Evolutionary conservation across 2,113 vertebrate species (phyloP).

Genomic region (Origma solitaria): DNA sequence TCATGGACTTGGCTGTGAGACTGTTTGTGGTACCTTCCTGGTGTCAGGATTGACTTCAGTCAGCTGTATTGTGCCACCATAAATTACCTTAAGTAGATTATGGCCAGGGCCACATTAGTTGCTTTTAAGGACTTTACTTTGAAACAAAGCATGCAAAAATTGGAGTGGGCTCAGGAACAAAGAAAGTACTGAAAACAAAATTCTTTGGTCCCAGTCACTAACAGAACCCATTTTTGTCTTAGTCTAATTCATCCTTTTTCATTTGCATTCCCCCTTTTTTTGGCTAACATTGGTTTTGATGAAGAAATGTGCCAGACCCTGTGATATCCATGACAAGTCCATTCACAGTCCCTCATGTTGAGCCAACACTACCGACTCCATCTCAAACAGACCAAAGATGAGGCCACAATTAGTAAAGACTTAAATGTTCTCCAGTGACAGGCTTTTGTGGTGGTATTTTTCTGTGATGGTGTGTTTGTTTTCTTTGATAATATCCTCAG

Average conservation of each 20-base stretch:
- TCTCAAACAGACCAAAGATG: neutral
- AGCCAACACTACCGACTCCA: neutral
- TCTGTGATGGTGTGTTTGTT: neutral
- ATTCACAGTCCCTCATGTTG: neutral
- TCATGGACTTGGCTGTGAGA: neutral
- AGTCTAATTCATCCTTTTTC: neutral
- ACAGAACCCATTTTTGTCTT: neutral
- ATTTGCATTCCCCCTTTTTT: neutral
- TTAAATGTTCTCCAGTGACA: neutral
- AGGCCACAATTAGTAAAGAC: neutral
- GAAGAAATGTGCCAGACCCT: neutral
- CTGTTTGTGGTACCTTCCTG: neutral
- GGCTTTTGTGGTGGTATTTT: neutral
- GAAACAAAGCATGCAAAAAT: neutral
- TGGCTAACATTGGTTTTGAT: neutral
- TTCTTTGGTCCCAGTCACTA: neutral
- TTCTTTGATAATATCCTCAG: neutral
- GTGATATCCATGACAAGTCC: neutral
- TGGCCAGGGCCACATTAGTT: neutral
- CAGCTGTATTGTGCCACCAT: neutral
- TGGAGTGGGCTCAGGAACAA: neutral
- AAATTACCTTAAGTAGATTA: neutral
- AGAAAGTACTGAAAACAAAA: neutral
- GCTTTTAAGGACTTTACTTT: neutral
- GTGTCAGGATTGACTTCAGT: conserved; percentile 16